Conservation (phyloP, 2,797 vertebrate genomes). For the Enteromius thamalakanensis region DNA sequence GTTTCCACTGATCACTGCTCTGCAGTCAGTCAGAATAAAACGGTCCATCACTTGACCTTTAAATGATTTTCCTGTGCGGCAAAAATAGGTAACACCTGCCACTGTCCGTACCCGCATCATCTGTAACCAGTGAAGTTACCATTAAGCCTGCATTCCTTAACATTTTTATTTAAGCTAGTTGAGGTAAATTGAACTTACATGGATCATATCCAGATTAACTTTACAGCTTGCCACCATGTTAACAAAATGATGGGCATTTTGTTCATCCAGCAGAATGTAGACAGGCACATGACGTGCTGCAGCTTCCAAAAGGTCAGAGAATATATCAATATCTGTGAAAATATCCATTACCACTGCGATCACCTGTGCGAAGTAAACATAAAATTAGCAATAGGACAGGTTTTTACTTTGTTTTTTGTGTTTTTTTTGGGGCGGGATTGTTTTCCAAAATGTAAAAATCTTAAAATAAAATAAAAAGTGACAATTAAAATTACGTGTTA, state of each 20-base stretch:
- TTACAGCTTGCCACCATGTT: constrained; percentile 90
- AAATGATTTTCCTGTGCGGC: constrained; percentile 92
- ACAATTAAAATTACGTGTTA: constrained; percentile 9
- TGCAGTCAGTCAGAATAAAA: constrained; percentile 93
- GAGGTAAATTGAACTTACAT: constrained; percentile 79
- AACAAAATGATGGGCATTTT: constrained; percentile 87
- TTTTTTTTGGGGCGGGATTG: too few relatives aligned
- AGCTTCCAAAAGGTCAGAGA: constrained; percentile 89
- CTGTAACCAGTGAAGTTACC: constrained; percentile 73
- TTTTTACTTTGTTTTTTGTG: too few relatives aligned
- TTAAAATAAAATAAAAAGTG: neutral
- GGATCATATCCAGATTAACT: constrained; percentile 89
- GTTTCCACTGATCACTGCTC: constrained; percentile 93
- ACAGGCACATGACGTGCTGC: constrained; percentile 88
- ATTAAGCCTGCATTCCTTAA: neutral
- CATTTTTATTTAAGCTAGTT: neutral
- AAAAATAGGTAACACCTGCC: constrained; percentile 91
- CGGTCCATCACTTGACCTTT: constrained; percentile 96
- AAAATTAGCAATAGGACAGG: neutral
- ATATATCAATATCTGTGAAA: constrained; percentile 95
- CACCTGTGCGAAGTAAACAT: constrained; percentile 77
- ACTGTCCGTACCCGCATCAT: constrained; percentile 95
- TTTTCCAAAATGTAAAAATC: too few relatives aligned
- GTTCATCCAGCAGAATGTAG: constrained; percentile 94
- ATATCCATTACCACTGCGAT: constrained; percentile 96